These are phyloP conservation scores for Propithecus perrieri DNA, from an alignment of 2,797 vertebrate genomes.

Conservation along the genomic window DNA sequence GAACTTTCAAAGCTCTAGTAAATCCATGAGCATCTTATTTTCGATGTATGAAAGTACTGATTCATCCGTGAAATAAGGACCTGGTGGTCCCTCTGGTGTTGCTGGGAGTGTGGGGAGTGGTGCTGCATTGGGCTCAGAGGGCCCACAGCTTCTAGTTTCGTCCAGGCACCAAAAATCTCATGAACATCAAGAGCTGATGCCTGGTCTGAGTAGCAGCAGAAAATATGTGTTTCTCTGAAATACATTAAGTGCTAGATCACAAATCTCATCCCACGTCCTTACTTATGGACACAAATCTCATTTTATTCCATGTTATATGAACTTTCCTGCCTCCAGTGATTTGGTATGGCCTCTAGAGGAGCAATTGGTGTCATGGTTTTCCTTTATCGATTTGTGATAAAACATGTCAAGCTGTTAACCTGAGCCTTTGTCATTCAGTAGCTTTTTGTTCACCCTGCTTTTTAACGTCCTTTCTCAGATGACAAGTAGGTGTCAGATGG, in stretches of 20 bases:
- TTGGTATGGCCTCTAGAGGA: neutral
- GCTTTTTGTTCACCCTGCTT: neutral
- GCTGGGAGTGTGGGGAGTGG: too few species aligned
- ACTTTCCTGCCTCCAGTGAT: neutral
- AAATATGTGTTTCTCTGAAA: neutral
- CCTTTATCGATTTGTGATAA: neutral
- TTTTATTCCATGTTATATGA: neutral
- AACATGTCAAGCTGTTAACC: neutral
- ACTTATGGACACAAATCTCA: neutral
- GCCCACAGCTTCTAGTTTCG: neutral
- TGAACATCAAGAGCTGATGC: neutral
- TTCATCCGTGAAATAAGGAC: neutral
- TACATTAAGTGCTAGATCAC: neutral
- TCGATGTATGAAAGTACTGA: neutral
- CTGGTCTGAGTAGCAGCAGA: neutral
- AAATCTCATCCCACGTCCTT: neutral
- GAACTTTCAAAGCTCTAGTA: slow-evolving; percentile 40
- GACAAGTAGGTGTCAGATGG: neutral
- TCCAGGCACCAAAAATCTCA: neutral
- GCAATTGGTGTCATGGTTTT: neutral
- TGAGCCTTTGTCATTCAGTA: neutral
- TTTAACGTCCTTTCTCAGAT: neutral
- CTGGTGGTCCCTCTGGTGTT: neutral
- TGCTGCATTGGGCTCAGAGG: fast-evolving
- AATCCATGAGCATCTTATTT: neutral